Conservation (phyloP, 2,888 invertebrate species). For the Diogma glabrata region DNA sequence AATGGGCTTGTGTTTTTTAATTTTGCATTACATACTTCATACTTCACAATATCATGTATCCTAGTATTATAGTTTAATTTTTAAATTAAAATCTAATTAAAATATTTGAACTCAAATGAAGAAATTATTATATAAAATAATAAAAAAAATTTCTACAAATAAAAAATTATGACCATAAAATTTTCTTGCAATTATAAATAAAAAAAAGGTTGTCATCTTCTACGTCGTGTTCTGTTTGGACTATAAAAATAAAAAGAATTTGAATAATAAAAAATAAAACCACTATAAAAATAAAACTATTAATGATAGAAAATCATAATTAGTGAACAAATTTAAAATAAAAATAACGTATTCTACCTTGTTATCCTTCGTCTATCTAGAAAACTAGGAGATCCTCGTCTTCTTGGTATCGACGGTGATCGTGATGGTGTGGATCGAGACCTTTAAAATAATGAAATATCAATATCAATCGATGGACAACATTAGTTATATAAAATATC, state of each 20-base stretch:
- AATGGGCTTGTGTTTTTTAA: too few species aligned
- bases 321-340: conserved; percentile 5
- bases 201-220: conserved; percentile 12
- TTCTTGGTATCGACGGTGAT: conserved; percentile 83
- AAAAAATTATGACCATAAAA: conserved; percentile 8
- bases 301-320: conserved; percentile 11
- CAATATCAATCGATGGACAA: too few species aligned
- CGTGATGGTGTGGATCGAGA: conserved; percentile 43
- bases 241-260: conserved; percentile 23
- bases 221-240: conserved; percentile 11
- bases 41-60: too few species aligned
- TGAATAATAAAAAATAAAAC: conserved; percentile 20
- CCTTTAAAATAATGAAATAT: conserved; percentile 10
- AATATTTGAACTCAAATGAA: too few species aligned
- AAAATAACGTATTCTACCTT: conserved; percentile 54
- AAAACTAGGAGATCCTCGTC: conserved; percentile 90
- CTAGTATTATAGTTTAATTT: too few species aligned
- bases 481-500: conserved; percentile 18
- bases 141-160: conserved; percentile 12
- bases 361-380: conserved; percentile 87
- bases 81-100: too few species aligned
- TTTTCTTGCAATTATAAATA: conserved; percentile 16
- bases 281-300: conserved; percentile 18
- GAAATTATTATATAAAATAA: too few species aligned
- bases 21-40: too few species aligned